Conservation (phyloP, 2,797 vertebrate genomes). For the Smutsia temminckii region DNA sequence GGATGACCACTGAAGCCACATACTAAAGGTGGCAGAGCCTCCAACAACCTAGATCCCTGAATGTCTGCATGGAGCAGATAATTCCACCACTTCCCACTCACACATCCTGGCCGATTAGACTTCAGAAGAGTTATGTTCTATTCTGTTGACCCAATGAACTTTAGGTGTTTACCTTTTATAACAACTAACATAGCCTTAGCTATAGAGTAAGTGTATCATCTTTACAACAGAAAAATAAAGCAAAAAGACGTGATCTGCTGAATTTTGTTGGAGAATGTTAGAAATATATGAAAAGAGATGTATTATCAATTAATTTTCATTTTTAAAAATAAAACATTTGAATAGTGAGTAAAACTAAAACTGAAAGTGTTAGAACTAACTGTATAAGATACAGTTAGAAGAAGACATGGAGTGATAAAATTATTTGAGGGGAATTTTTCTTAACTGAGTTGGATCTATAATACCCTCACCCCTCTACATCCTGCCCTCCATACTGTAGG, state of each 20-base stretch:
- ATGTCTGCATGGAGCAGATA: background rate
- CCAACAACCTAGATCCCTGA: background rate
- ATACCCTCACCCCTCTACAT: rapidly evolving
- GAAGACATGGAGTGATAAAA: background rate
- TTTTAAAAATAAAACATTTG: conserved; percentile 17
- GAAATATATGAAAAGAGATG: background rate
- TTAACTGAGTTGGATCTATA: background rate
- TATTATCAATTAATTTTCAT: background rate
- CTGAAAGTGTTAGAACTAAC: background rate
- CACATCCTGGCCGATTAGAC: rapidly evolving
- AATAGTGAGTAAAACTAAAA: background rate
- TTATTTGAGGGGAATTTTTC: background rate
- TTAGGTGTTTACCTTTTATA: background rate
- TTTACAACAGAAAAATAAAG: background rate
- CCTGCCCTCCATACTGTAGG: too few relatives aligned
- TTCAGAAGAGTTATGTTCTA: background rate
- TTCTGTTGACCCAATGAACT: background rate
- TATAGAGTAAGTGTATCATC: background rate
- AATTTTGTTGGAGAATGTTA: background rate
- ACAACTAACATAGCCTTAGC: background rate
- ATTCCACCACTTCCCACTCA: background rate
- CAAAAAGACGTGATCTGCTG: background rate
- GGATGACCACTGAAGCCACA: background rate
- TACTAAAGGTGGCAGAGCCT: background rate
- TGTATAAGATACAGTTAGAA: background rate